Conservation (phyloP, 2,113 vertebrate species). For the Mirza zaza region DNA sequence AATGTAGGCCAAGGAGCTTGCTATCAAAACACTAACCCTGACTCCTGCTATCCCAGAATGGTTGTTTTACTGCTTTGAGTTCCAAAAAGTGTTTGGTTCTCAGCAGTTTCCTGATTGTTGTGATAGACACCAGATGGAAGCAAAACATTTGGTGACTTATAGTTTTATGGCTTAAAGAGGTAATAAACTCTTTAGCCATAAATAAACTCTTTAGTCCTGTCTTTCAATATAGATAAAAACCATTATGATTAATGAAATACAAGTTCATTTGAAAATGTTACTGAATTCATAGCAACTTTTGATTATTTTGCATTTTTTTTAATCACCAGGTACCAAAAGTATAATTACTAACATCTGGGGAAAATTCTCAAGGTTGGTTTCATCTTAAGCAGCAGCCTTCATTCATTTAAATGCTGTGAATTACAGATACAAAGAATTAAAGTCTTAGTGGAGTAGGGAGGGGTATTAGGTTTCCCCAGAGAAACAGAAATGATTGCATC, state of each 20-base stretch:
- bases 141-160: background rate
- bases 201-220: too few relatives aligned
- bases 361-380: background rate
- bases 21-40: background rate
- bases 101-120: background rate
- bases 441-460: background rate
- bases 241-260: background rate
- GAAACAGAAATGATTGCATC: background rate
- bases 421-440: background rate
- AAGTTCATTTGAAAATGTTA: background rate
- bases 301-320: background rate
- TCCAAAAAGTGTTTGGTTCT: background rate
- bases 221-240: background rate
- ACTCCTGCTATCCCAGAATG: background rate
- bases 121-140: background rate
- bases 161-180: background rate
- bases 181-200: too few relatives aligned
- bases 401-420: background rate
- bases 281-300: background rate
- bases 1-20: background rate
- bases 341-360: background rate
- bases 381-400: background rate
- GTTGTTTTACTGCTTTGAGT: background rate
- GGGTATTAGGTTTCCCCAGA: background rate
- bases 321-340: background rate